Evolutionary conservation across 2,888 invertebrate genomes (phyloP).

Genomic region (Drosophila rubida): DNA sequence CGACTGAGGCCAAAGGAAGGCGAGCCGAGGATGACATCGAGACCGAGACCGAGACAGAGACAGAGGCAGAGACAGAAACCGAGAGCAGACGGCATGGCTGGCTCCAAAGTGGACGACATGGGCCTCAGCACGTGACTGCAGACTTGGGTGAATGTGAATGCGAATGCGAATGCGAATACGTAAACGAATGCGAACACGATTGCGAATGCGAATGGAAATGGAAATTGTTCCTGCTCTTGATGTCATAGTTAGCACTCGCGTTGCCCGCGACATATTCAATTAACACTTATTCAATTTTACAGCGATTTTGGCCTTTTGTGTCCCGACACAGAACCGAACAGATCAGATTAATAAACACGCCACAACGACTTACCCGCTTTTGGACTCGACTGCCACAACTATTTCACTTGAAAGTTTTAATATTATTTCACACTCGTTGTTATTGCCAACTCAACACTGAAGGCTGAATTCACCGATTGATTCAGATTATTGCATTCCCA

Average conservation of each 20-base stretch:
- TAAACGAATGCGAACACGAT: constrained; percentile 17
- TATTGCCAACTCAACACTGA: too few species aligned
- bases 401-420: too few species aligned
- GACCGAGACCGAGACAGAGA: constrained; percentile 6
- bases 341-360: constrained; percentile 33
- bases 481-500: too few species aligned
- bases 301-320: constrained; percentile 63
- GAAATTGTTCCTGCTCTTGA: constrained; percentile 43
- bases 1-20: constrained; percentile 9
- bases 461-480: too few species aligned
- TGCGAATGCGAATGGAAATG: constrained; percentile 24
- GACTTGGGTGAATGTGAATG: constrained; percentile 10
- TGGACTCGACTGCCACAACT: not conserved
- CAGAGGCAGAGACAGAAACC: constrained; percentile 1
- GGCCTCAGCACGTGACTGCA: constrained; percentile 20
- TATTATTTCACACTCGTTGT: too few species aligned
- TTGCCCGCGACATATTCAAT: constrained; percentile 54
- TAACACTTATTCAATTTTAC: constrained; percentile 68
- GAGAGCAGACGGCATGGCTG: constrained; percentile 8
- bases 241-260: constrained; percentile 50
- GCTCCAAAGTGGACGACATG: constrained; percentile 36
- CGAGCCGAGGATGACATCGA: constrained; percentile 3
- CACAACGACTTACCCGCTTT: not conserved
- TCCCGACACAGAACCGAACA: constrained; percentile 11
- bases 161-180: not conserved